Conservation (phyloP, 1,140 invertebrate genomes). For the Cherax destructor region DNA sequence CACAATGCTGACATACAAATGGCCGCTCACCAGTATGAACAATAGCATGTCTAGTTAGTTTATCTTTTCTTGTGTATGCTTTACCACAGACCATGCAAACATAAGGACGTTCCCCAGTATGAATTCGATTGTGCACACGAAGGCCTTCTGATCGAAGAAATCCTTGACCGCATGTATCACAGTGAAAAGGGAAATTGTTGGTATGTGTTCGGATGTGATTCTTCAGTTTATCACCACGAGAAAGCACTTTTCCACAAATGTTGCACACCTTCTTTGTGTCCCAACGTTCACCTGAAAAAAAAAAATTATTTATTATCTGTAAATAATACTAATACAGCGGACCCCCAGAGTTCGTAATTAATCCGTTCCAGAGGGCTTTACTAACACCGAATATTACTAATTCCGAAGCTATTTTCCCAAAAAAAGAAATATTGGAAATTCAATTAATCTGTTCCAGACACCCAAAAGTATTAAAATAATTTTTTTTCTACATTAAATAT, state of each 20-base stretch:
- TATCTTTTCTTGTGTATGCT: conserved; percentile 58
- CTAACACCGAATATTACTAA: no score
- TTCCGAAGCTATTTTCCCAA: no score
- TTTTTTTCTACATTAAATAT: no score
- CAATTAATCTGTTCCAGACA: no score
- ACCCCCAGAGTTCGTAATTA: no score
- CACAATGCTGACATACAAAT: conserved; percentile 63
- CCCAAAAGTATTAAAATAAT: no score
- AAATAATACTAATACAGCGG: neutral
- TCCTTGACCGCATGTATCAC: conserved; percentile 59
- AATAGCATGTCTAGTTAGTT: conserved; percentile 62
- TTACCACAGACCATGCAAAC: conserved; percentile 57
- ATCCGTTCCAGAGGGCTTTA: no score
- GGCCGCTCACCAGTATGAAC: conserved; percentile 62
- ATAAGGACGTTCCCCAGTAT: conserved; percentile 60
- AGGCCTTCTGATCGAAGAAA: conserved; percentile 59
- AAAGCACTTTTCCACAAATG: conserved; percentile 63
- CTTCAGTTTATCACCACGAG: conserved; percentile 63
- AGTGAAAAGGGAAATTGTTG: conserved; percentile 58
- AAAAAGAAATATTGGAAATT: no score
- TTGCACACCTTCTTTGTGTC: conserved; percentile 60
- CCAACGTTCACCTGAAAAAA: conserved; percentile 56
- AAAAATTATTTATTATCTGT: neutral
- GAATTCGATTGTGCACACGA: conserved; percentile 50
- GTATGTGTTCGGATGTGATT: conserved; percentile 65